Base-by-base conservation (phyloP, 2,113 vertebrate species). In the Micronisus gabar region DNA sequence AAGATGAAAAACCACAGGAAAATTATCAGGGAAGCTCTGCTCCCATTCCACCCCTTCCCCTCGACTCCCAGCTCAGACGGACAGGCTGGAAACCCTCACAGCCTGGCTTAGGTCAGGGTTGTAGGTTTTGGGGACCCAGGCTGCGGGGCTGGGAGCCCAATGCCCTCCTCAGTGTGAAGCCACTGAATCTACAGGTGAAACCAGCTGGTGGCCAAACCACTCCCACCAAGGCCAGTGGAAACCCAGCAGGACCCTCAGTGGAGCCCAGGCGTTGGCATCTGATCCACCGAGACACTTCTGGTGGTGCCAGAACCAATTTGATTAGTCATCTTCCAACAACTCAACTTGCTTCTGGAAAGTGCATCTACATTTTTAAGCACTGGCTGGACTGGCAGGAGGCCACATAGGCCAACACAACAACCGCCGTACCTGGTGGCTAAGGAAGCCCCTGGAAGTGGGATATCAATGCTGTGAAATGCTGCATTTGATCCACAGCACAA, bases 341-440 rank as follows among this genome's bases (percentile, higher is more conserved):
- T 68, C 63, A 36, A 1, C 21, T 72, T 3, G 0, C 61, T 62
- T 59, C 61, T 87, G 55, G 16, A 20, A 48, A 88, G 30, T 2
- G 4, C 71, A n/a, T 40, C 56, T 43, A 10, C 15, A 5, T 22
- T 61, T 50, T 30, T 7, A 66, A 81, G 63, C n/a, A 19, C 19
- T 34, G 65, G 18, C 32, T 40, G 70, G 81, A 22, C 48, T 53
- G 66, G 30, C 56, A 91, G 76, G 52, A 63, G n/a, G 65, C 27
- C 63, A 72, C 2, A 0, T 1, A 53, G 36, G 14, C 41, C 61
- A 55, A 63, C 32, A 38, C 61, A 48, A n/a, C 29, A 6, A 5
- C 15, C 16, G 7, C 32, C 1, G 0, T 52, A 59, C 40, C 43
- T 58, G 26, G 3, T 0, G 6, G n/a, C 2, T 27, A 32, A 29